These are phyloP conservation scores for Platynereis dumerilii DNA, from an alignment of 2,888 invertebrate species.

Conservation along the genomic window DNA sequence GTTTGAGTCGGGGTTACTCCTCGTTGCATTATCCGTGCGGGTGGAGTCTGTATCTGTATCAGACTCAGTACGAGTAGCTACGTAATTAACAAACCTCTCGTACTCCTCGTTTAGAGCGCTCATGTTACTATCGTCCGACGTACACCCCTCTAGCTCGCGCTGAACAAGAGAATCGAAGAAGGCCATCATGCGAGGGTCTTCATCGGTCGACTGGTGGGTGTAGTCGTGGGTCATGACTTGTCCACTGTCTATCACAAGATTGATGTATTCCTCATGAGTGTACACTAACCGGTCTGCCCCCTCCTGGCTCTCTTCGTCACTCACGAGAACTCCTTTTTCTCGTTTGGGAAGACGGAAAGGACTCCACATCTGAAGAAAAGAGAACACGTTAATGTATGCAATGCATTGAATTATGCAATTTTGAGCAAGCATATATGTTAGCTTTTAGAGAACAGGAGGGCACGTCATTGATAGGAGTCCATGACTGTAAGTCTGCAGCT, in stretches of 20 bases:
- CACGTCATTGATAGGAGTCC: too few relatives aligned
- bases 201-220: constrained; percentile 79
- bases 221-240: constrained; percentile 82
- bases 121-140: constrained; percentile 43
- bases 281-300: constrained; percentile 54
- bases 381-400: background rate
- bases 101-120: constrained; percentile 2
- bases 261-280: constrained; percentile 76
- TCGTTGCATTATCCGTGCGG: background rate
- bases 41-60: constrained; percentile 2
- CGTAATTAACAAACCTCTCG: constrained; percentile 13
- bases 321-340: constrained; percentile 9
- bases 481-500: too few relatives aligned
- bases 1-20: background rate
- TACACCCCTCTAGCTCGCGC: constrained; percentile 79
- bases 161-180: constrained; percentile 94
- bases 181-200: constrained; percentile 95
- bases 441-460: too few relatives aligned
- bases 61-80: background rate
- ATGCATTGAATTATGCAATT: too few relatives aligned
- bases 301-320: too few relatives aligned
- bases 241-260: constrained; percentile 79
- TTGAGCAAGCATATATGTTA: too few relatives aligned
- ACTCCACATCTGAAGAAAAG: constrained; percentile 75
- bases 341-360: constrained; percentile 72